These are phyloP conservation scores for Parthenolecanium corni DNA, from an alignment of 2,888 invertebrate species.

Conservation along the genomic window DNA sequence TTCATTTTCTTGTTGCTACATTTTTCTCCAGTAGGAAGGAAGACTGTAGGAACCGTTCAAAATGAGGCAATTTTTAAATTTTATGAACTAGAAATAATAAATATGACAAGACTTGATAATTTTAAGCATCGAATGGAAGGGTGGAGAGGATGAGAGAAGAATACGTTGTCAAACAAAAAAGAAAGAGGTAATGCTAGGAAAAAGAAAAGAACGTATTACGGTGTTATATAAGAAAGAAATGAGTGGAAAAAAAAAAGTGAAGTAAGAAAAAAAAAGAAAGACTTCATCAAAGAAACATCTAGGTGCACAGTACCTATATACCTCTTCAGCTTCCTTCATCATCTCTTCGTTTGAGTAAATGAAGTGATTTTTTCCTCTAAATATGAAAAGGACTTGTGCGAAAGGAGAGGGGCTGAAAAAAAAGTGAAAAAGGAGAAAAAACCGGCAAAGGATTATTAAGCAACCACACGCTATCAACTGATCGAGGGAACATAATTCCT, in stretches of 20 bases:
- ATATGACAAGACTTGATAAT: constrained; percentile 23
- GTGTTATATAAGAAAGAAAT: not conserved
- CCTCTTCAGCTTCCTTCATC: not conserved
- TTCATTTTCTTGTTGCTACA: too few species aligned
- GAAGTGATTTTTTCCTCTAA: constrained; percentile 16
- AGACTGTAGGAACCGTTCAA: not conserved
- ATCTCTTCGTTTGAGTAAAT: constrained; percentile 14
- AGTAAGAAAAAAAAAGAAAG: not conserved
- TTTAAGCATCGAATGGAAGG: not conserved
- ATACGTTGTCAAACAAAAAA: not conserved
- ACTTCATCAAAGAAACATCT: constrained; percentile 17
- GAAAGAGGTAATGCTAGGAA: not conserved
- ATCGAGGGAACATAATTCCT: constrained; percentile 10
- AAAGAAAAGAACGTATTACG: not conserved
- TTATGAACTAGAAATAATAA: constrained; percentile 25
- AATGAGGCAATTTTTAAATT: constrained; percentile 21
- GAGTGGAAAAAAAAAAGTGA: not conserved
- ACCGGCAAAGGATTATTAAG: constrained; percentile 21
- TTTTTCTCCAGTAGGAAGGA: not conserved
- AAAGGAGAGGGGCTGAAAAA: not conserved
- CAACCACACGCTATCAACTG: not conserved
- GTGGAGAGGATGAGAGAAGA: not conserved
- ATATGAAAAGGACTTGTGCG: constrained; percentile 10
- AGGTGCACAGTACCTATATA: not conserved
- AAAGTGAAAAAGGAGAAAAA: not conserved